Base-by-base conservation (phyloP, 2,113 vertebrate species). In the Epinephelus lanceolatus region DNA sequence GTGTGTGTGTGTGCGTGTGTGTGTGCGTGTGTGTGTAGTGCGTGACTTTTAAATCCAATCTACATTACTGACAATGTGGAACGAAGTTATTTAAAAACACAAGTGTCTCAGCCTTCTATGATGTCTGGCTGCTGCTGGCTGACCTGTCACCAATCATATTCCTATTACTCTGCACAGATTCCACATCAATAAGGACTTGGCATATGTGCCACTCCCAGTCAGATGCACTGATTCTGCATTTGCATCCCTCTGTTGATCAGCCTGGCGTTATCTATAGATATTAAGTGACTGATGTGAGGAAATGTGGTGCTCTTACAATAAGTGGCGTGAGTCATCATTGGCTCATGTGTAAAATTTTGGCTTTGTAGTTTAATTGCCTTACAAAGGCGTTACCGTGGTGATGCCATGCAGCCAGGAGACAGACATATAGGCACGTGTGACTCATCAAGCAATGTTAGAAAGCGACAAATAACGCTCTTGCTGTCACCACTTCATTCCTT, bases 41-140 rank as follows among this genome's bases (percentile, higher is more conserved):
- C 1, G 6, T 81, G 89, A 92, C 93, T 89, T 94, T 94, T 93
- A 74, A 91, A 90, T 91, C 82, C 84, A 90, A 91, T 92, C 87
- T 84, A 40, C 86, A 85, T 82, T 60, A 82, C 69, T 72, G 84
- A 86, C 82, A 89, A 87, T 81, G 69, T 81, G 75, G 78, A 87
- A 89, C 75, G 70, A 78, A 61, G 81, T 52, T 27, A 47, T 86
- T 61, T 72, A 75, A 15, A 81, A 83, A 73, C 80, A 74, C 47
- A 17, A 17, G 66, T 61, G 56, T 86, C 73, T 68, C 57, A 68
- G 40, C 53, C 72, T 70, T 76, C 70, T 42, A 5, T 66, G 55
- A 62, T 57, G 71, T 56, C 33, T 53, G 71, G 51, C 49, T 62
- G 71, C 53, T 37, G 45, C 33, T 66, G 68, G 30, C 66, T 27